Base-by-base conservation (phyloP, 2,113 vertebrate genomes). In the Aegotheles bennettii region DNA sequence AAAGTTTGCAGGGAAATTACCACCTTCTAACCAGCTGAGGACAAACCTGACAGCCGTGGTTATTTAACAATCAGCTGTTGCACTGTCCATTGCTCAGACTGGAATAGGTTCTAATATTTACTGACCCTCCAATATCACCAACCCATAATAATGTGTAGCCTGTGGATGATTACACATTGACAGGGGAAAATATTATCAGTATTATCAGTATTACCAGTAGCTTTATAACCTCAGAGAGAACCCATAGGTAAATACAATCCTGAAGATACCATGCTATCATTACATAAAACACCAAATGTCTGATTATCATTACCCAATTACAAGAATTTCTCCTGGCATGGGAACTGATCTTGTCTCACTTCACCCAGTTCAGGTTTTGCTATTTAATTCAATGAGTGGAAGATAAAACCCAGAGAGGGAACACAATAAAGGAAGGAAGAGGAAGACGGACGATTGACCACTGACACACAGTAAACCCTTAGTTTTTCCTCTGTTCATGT, bases 401-500 rank as follows among this genome's bases (percentile, higher is more conserved):
- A 85, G 50, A 64, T n/a, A 76, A 90, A 94, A 51, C 5, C 10
- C 4, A 25, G 20, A 48, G 25, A 93, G 45, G 47, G 47, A 73
- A 21, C 33, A 73, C 16, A 67, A 19, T 11, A 50, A 45, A 60
- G 87, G 61, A 67, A 90, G 36, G 79, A 84, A 85, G 35, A 77
- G 28, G 60, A 94, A 84, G 17, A 64, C 0, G 0, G 17, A 64
- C 0, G 0, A 60, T 86, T 88, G 69, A 51, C 31, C n/a, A 21
- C 4, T 56, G 69, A 81, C 24, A 53, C 14, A 57, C 3, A 74
- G 35, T 11, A 73, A 90, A 88, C 31, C 35, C 40, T 79, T 43
- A 19, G 17, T 13, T 86, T 54, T 80, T 36, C 19, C 28, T 84
- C 70, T 75, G 16, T 45, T 70, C 38, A 13, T 4, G 4, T 40